Percentiles rank a stretch among this genome's conserved stretches.
phyloP scores from a whole-genome alignment of 2,888 invertebrate genomes.

The Cordilura impudica region DNA sequence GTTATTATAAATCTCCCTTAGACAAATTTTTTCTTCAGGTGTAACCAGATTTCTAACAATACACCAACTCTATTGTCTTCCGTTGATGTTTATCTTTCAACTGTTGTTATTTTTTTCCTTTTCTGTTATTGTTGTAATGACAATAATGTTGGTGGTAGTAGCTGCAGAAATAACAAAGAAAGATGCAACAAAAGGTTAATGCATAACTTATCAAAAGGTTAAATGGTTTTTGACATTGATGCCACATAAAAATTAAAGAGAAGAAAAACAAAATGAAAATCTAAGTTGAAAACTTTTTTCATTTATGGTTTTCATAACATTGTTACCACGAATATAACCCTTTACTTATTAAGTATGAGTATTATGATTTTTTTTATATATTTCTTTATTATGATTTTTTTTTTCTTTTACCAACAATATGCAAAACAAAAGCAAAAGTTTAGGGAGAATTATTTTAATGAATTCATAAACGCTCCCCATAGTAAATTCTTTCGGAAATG shows the following conservation, averaged over 20 bases:
- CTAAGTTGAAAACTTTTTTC: constrained; percentile 12
- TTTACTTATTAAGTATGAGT: background rate
- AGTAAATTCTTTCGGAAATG: background rate
- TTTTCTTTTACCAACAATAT: background rate
- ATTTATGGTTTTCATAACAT: background rate
- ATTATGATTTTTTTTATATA: constrained; percentile 4
- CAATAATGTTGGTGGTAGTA: constrained; percentile 22
- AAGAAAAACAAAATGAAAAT: constrained; percentile 1
- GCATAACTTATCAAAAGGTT: constrained; percentile 51
- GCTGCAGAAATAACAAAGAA: constrained; percentile 11
- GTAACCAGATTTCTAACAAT: background rate
- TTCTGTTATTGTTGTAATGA: background rate
- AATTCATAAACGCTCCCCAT: constrained; percentile 22
- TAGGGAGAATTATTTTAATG: constrained; percentile 11
- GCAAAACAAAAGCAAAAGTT: background rate
- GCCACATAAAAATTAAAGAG: constrained; percentile 7
- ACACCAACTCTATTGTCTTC: constrained; percentile 24
- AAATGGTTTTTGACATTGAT: constrained; percentile 49
- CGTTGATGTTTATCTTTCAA: constrained; percentile 35
- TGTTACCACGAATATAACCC: background rate
- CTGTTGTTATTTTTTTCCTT: constrained; percentile 4
- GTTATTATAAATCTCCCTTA: too few species aligned
- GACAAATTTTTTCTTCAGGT: background rate
- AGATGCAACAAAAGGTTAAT: constrained; percentile 50
- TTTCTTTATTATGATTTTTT: background rate